Evolutionary conservation across 2,888 invertebrate species (phyloP), one percentile per base, ranked within the genome.

Genomic region (Mallateleia sp.): DNA sequence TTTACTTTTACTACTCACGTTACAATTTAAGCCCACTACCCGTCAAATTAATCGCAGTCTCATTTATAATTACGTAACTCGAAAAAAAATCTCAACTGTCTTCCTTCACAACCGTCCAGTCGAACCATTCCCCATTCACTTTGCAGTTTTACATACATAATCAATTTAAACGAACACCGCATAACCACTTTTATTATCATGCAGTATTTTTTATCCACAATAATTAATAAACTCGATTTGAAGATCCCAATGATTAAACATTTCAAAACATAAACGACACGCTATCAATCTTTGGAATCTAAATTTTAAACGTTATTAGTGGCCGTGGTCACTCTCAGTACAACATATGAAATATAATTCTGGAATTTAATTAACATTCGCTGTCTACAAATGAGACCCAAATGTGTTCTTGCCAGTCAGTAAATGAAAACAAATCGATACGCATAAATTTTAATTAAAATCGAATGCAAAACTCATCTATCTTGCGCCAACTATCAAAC

Each of bases 381-480:
- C 47, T 38, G 66, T 64, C 56, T 62, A 34, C 58, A 74, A 81
- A 74, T 75, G 82, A 69, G n/a, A 50, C 24, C 42, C 69, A 82
- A 82, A 75, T 82, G 60, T 60, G 74, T 82, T 74, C 62, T 62
- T 74, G 67, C 58, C 66, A 67, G 74, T 66, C 74, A 74, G 66
- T 75, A 38, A 62, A 75, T 64, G 74, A 77, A 69, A 82, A 82
- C 58, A 82, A 82, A 74, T 74, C 74, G 74, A 67, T 67, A 54
- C 62, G 47, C 62, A 82, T 69, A 83, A 83, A 77, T 83, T 77
- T 77, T 69, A 75, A 83, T 83, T 83, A 77, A 71, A 83, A 28
- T 22, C 50, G 58, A 77, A 82, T 69, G 82, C 69, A 75, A 82
- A 75, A 71, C 77, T 77, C 83, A 83, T 83, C 83, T 77, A 77